Conservation (phyloP, 2,113 vertebrate genomes). For the Cyanistes caeruleus region DNA sequence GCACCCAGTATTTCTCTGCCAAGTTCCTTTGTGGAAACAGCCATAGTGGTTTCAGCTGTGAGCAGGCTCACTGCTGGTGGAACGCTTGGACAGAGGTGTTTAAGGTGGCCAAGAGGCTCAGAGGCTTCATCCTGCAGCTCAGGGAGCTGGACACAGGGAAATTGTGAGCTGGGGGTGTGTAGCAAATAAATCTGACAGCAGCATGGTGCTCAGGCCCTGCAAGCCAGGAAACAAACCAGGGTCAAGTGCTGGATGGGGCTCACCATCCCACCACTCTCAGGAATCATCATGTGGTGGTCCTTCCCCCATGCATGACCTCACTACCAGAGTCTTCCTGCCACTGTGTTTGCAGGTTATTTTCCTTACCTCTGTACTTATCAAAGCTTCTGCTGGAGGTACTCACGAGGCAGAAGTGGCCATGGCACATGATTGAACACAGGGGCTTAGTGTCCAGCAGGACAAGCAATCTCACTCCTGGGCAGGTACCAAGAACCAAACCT, state of each 20-base stretch:
- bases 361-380: neutral
- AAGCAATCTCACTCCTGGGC: fast-evolving
- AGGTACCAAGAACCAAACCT: neutral
- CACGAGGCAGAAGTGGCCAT: neutral
- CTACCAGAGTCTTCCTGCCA: neutral
- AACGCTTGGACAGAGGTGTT: neutral
- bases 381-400: neutral
- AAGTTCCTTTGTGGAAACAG: neutral
- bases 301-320: no score
- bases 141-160: neutral
- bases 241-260: neutral
- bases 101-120: neutral
- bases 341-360: neutral
- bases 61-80: neutral
- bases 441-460: neutral
- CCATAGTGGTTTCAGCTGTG: neutral
- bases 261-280: neutral
- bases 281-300: neutral
- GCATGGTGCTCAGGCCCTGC: neutral
- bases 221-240: neutral
- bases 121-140: neutral
- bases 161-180: fast-evolving
- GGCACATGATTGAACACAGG: fast-evolving
- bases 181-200: neutral
- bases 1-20: neutral